Conservation (phyloP, 2,797 vertebrate species). For the Nothura maculosa region DNA sequence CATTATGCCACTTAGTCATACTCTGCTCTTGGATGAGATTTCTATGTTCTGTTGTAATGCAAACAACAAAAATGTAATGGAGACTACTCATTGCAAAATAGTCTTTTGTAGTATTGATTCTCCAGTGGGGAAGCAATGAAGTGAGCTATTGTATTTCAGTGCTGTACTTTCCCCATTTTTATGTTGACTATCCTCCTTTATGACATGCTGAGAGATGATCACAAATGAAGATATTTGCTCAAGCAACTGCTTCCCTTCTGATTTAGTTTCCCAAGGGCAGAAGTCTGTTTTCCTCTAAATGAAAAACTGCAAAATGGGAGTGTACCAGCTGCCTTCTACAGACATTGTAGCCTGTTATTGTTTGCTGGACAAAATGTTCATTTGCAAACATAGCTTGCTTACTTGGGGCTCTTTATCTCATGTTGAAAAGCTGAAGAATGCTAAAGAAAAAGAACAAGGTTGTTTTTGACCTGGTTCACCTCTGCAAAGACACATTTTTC, state of each 20-base stretch:
- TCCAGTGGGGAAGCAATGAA: conserved; percentile 55
- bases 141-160: conserved; percentile 67
- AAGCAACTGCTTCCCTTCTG: conserved; percentile 7
- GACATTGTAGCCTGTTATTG: conserved; percentile 24
- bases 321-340: conserved; percentile 25
- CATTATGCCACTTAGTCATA: conserved; percentile 33
- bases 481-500: background rate
- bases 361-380: conserved; percentile 32
- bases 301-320: conserved; percentile 50
- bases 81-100: conserved; percentile 64
- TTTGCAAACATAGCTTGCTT: background rate
- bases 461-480: background rate
- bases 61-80: conserved; percentile 58
- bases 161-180: conserved; percentile 56
- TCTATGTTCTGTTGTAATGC: conserved; percentile 64
- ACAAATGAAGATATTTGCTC: conserved; percentile 58
- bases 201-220: conserved; percentile 10
- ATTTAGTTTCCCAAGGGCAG: conserved; percentile 65
- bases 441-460: background rate
- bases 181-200: conserved; percentile 23
- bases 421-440: conserved; percentile 19
- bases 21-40: conserved; percentile 35
- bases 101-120: conserved; percentile 48
- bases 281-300: conserved; percentile 56
- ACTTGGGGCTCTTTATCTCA: background rate